Evolutionary conservation across 2,888 invertebrate genomes (phyloP).

Genomic region (Falcaria lacertinaria): DNA sequence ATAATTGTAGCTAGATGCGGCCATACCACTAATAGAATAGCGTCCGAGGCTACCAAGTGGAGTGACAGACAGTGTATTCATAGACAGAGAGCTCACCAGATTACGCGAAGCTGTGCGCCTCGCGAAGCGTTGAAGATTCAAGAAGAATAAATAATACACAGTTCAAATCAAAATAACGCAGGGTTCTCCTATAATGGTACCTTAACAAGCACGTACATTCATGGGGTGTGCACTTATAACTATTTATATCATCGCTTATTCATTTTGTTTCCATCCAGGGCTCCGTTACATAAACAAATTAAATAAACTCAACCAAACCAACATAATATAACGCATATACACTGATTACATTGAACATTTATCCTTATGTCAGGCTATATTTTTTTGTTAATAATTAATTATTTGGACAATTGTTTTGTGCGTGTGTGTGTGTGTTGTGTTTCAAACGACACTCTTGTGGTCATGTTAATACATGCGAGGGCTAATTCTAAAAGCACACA

Average conservation of each 20-base stretch:
- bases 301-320: slow-evolving; percentile 29
- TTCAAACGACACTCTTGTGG: slow-evolving; percentile 43
- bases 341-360: slow-evolving; percentile 56
- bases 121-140: slow-evolving; percentile 64
- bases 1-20: slow-evolving; percentile 7
- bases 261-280: slow-evolving; percentile 63
- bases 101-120: slow-evolving; percentile 71
- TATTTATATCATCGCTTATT: slow-evolving; percentile 33
- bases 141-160: slow-evolving; percentile 60
- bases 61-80: slow-evolving; percentile 40
- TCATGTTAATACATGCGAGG: slow-evolving; percentile 52
- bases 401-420: slow-evolving; percentile 32
- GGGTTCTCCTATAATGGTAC: slow-evolving; percentile 57
- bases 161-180: slow-evolving; percentile 58
- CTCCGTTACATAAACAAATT: slow-evolving; percentile 57
- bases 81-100: slow-evolving; percentile 51
- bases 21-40: slow-evolving; percentile 29
- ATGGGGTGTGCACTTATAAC: slow-evolving; percentile 75
- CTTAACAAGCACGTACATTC: slow-evolving; percentile 77
- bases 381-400: slow-evolving; percentile 21
- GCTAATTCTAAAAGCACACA: slow-evolving; percentile 68
- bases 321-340: slow-evolving; percentile 43
- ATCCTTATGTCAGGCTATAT: slow-evolving; percentile 28
- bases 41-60: slow-evolving; percentile 51
- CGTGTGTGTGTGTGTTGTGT: slow-evolving; percentile 46